Evolutionary conservation across 2,888 invertebrate genomes (phyloP).

Genomic region (Elysia crispata): DNA sequence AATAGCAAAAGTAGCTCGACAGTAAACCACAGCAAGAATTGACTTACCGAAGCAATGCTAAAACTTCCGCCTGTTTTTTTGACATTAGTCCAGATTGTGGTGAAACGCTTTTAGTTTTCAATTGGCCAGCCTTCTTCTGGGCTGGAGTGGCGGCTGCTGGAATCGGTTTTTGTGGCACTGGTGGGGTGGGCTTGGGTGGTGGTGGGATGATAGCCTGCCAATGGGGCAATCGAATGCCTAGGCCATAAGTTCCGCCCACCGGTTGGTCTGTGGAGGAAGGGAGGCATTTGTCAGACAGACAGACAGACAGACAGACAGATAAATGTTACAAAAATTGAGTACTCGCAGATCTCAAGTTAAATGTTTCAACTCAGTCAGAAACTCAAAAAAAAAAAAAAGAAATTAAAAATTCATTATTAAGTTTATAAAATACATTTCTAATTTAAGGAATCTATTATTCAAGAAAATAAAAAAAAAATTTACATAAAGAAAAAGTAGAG

Average conservation of each 20-base stretch:
- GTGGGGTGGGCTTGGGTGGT: not conserved
- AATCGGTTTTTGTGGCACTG: not conserved
- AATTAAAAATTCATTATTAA: no score
- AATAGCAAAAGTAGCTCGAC: no score
- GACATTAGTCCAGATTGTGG: not conserved
- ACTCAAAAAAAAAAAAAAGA: no score
- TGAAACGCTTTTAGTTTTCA: not conserved
- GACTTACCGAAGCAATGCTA: not conserved
- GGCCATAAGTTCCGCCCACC: not conserved
- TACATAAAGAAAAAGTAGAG: no score
- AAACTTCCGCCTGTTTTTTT: not conserved
- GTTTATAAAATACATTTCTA: no score
- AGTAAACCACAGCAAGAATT: not conserved
- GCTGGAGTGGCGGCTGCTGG: not conserved
- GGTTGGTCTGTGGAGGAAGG: not conserved
- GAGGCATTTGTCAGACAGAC: not conserved
- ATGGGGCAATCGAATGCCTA: not conserved
- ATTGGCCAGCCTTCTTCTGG: not conserved
- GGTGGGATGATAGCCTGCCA: not conserved
- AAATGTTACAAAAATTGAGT: no score
- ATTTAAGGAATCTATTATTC: no score
- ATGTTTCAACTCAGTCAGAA: no score
- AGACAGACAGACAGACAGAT: conserved; percentile 12
- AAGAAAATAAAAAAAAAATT: no score
- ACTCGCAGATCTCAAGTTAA: no score